Base-by-base conservation (phyloP, 2,888 invertebrate genomes). In the Hedya salicella region DNA sequence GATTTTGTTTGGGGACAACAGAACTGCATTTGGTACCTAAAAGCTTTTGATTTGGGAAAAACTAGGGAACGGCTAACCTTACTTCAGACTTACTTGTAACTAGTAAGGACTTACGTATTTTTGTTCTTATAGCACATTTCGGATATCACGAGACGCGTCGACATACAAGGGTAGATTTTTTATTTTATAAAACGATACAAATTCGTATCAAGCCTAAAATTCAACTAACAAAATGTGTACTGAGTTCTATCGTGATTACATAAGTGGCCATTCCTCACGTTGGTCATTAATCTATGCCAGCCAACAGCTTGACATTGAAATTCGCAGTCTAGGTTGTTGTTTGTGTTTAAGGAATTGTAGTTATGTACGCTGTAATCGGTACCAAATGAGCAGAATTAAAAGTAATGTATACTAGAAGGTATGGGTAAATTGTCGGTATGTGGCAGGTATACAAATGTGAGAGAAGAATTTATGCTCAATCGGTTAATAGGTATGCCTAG, bases 401-500 rank as follows among this genome's bases (percentile, higher is more conserved):
- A 9, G 9, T 36, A 13, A 36, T 6, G 9, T 36, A 36, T 25
- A 25, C 25, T 4, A 6, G 25, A 6, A 25, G 25, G 25, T 25
- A 36, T 36, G 36, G 36, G 36, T 36, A 32, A 32, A 36, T 36
- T 36, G 36, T 36, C 8, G 36, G 11, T 36, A 36, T 36, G 36
- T 36, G 9, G 36, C 11, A 25, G 25, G 36, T 36, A 36, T 17
- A 30, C 8, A 3, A 19, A n/a, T 16, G 19, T 53, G 53, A 53
- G 53, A 53, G 53, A 53, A 53, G 32, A 36, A 36, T 52, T 32
- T 30, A 49, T 50, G 50, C 11, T 52, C 11, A 2, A 19, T 4
- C 32, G 11, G 36, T 52, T 36, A 11, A 52, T 36, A 14, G 14
- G 9, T 16, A 32, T 16, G 1, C 16, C 2, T 14, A 0, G 1